Base-by-base conservation (phyloP, 2,113 vertebrate species). In the Monarcha castaneiventris region DNA sequence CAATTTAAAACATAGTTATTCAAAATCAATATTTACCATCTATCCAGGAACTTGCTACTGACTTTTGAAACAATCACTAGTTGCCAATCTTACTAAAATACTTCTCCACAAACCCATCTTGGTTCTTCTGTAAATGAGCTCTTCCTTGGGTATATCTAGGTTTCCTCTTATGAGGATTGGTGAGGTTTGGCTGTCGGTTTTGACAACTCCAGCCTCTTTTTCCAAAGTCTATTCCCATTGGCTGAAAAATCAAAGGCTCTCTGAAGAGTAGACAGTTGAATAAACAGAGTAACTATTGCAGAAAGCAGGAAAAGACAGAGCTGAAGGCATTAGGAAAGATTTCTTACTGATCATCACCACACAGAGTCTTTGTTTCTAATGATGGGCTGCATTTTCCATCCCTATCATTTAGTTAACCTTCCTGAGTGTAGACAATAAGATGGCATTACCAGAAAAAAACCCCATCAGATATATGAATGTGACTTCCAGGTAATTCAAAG, bases 401-500 rank as follows among this genome's bases (percentile, higher is more conserved):
- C 44, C 16, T 66, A 13, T 78, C 41, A 62, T 46, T 72, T 49
- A 73, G 33, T 27, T 73, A 66, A 88, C 33, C 46, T 94, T 91
- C 52, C 64, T 76, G 56, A 67, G 29, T 49, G 39, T 30, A 90
- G 87, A 78, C 23, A 29, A 18, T 49, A 76, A 62, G 67, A 46
- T 79, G 82, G 29, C 51, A 64, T 72, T 49, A 64, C 22, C 21
- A 86, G 49, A 10, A 51, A 22, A 51, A 71, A 62, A 43, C 23
- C 23, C 23, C 48, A 32, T 29, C 51, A 67, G 37, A 61, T 23
- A 66, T 51, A 71, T 80, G 66, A 93, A 75, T 77, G 37, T 30
- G 14, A 73, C 89, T 94, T 90, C 54, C 16, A 58, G 35, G 56
- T 68, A 94, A 91, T 84, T 83, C 71, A 87, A 92, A 89, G 41